Percentiles rank a stretch among this genome's conserved stretches.
Evolutionary conservation across 2,797 vertebrate genomes (phyloP).

Genomic region (Xiphorhynchus erythropygius): DNA sequence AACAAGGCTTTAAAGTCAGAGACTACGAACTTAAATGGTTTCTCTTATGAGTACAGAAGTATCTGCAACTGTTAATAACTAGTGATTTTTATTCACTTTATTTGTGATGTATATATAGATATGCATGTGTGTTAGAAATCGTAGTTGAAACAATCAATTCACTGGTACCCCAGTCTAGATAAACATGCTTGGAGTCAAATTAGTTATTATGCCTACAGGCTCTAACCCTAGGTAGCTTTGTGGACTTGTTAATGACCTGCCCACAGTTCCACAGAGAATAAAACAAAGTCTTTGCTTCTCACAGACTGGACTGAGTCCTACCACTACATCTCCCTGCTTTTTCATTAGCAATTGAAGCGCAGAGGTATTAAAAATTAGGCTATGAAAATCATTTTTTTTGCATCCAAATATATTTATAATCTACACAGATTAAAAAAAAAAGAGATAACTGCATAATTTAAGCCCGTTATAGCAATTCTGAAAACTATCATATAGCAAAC

Average conservation of each 20-base stretch:
- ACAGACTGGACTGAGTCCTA: not conserved
- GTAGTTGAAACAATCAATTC: not conserved
- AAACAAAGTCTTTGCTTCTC: not conserved
- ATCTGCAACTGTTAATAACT: not conserved
- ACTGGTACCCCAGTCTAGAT: not conserved
- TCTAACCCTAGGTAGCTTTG: not conserved
- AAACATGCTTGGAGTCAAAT: not conserved
- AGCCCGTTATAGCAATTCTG: not conserved
- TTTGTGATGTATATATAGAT: not conserved
- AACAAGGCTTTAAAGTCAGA: not conserved
- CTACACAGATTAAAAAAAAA: not conserved
- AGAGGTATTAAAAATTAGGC: not conserved
- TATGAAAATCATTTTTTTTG: not conserved
- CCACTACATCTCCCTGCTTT: not conserved
- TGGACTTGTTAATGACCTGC: not conserved
- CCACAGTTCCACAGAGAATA: not conserved
- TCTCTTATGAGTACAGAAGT: not conserved
- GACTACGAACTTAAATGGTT: not conserved
- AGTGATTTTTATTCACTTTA: not conserved
- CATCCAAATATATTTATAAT: not conserved
- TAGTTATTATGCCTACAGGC: not conserved
- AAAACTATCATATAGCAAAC: not conserved
- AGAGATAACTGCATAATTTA: not conserved
- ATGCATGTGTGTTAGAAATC: not conserved
- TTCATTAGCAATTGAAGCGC: not conserved